Base-by-base conservation (phyloP, 2,888 invertebrate genomes). In the Perizoma affinitatum region DNA sequence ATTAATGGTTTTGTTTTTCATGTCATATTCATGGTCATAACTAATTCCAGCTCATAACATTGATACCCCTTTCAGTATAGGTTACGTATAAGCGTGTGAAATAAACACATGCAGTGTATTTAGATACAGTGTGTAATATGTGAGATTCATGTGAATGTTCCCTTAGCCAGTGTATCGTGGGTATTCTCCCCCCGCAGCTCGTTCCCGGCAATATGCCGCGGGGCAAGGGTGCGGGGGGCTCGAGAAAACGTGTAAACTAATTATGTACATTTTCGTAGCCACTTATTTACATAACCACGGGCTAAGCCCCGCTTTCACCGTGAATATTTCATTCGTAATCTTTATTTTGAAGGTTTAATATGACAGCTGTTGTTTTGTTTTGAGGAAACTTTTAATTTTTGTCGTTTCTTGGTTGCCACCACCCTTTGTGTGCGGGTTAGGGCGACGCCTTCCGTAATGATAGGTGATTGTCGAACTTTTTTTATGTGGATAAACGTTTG, bases 291-390 rank as follows among this genome's bases (percentile, higher is more conserved):
- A 91, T 91, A 92, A 91, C 87, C 89, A 86, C 88, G 83, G 85
- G 77, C 86, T 85, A 85, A 87, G 78, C 87, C 83, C 82, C 87
- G 90, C 92, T 91, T 91, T 92, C 91, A 90, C 90, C 90, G 91
- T 91, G 88, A 91, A 92, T 92, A 92, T 90, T 92, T 91, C 89
- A 92, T 92, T 89, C 80, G 88, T 89, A 88, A 90, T 90, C 90
- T 89, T 89, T 90, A 89, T 86, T 90, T 87, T 89, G 90, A 89
- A 88, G 87, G 86, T 90, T 87, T 88, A 88, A 90, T 90, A 89
- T 90, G 91, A 90, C 90, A 91, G 90, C 88, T 90, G 92, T 86
- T 87, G 86, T 87, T 90, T 87, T 89, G 86, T 91, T 89, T 87
- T 83, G 82, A 80, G 86, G 84, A 89, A 90, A 90, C 90, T 91